Evolutionary conservation across 2,113 vertebrate species (phyloP).

Genomic region (Hemichromis elongatus): DNA sequence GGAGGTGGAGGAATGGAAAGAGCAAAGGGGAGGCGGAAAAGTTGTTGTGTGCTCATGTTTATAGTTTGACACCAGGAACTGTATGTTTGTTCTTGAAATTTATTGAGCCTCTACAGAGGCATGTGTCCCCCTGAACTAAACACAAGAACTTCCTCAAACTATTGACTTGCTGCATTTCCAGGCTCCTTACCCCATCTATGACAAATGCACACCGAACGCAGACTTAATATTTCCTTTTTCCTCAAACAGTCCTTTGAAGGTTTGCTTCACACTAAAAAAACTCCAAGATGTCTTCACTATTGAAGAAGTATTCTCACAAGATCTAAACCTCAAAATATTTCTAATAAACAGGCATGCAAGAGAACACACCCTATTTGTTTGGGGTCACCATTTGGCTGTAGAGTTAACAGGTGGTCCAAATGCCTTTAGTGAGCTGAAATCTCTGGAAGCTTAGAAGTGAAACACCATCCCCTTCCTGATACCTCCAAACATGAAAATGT

Average conservation of each 20-base stretch:
- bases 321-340: not conserved
- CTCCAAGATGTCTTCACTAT: not conserved
- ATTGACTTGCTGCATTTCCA: not conserved
- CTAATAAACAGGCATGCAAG: not conserved
- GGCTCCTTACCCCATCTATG: not conserved
- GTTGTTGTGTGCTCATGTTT: not conserved
- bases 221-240: not conserved
- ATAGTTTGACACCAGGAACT: not conserved
- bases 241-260: not conserved
- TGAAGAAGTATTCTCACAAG: not conserved
- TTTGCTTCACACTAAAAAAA: not conserved
- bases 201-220: not conserved
- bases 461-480: not conserved
- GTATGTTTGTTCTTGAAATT: not conserved
- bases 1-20: not conserved
- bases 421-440: conserved; percentile 10
- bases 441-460: not conserved
- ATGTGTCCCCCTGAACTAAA: not conserved
- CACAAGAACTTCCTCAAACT: not conserved
- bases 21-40: not conserved
- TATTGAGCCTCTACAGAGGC: not conserved
- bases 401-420: conserved; percentile 23
- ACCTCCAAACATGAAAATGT: not conserved
- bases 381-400: not conserved
- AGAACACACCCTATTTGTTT: not conserved